These are phyloP conservation scores for Felis catus DNA, from an alignment of 2,113 vertebrate genomes.

Conservation along the genomic window DNA sequence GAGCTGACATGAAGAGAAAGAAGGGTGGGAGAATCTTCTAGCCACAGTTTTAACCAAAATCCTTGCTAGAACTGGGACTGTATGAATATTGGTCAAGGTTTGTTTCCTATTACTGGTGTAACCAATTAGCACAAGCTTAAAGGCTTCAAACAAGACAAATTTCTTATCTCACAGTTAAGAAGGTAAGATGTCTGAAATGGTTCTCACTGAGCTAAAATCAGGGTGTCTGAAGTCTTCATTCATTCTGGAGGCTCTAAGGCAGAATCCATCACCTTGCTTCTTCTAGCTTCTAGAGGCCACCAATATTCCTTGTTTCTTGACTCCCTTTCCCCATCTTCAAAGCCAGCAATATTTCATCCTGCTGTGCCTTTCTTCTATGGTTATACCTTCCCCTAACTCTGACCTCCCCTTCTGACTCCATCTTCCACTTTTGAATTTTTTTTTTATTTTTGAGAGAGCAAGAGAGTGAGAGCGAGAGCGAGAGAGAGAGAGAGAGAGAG, in stretches of 20 bases:
- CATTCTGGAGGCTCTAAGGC: background rate
- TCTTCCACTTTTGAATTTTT: background rate
- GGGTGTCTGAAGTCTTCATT: background rate
- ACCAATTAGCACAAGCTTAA: slow-evolving; percentile 9
- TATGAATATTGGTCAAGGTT: background rate
- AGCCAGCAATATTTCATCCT: background rate
- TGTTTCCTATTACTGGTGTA: background rate
- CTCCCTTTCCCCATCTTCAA: background rate
- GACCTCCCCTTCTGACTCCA: background rate
- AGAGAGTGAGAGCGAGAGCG: no score
- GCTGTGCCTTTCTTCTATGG: background rate
- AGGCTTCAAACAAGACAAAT: slow-evolving; percentile 1
- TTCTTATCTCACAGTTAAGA: background rate
- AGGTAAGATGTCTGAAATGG: slow-evolving; percentile 13
- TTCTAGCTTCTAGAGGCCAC: background rate
- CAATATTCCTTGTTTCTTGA: background rate
- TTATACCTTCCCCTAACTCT: background rate
- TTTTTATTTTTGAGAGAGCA: no score
- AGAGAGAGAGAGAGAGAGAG: no score
- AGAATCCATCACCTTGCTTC: background rate
- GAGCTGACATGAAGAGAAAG: background rate
- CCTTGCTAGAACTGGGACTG: slow-evolving; percentile 1
- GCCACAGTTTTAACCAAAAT: slow-evolving; percentile 24
- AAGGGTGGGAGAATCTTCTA: background rate
- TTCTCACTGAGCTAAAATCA: slow-evolving; percentile 4